Conservation (phyloP, 2,888 invertebrate species). For the Caenorhabditis sp. region DNA sequence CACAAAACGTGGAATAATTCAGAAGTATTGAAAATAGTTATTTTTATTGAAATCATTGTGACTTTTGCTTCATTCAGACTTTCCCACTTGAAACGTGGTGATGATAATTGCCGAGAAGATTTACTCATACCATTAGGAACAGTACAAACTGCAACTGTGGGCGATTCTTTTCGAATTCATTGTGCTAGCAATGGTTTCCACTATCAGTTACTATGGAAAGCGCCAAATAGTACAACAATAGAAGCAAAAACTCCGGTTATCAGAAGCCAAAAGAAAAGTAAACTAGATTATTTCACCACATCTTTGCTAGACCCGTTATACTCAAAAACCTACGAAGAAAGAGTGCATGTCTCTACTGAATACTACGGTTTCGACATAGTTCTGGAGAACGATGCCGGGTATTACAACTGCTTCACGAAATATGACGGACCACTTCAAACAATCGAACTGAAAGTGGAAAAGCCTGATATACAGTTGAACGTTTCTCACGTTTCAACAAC, state of each 20-base stretch:
- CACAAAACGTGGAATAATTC: conserved; percentile 44
- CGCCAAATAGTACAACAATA: conserved; percentile 28
- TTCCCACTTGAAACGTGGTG: conserved; percentile 3
- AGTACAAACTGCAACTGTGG: too few species aligned
- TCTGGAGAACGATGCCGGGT: conserved; percentile 46
- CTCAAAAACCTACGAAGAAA: conserved; percentile 21
- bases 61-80: too few species aligned
- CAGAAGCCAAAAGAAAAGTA: conserved; percentile 1
- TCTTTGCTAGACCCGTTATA: conserved; percentile 56
- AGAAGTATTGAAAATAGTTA: conserved; percentile 29
- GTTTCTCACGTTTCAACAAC: conserved; percentile 46
- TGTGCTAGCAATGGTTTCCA: background rate
- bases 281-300: conserved; percentile 58
- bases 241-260: conserved; percentile 37
- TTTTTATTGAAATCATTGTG: too few species aligned
- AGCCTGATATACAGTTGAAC: conserved; percentile 48
- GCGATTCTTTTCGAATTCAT: background rate
- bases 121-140: too few species aligned
- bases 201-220: too few species aligned
- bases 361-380: conserved; percentile 60
- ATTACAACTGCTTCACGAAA: conserved; percentile 53
- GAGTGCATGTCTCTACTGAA: conserved; percentile 54
- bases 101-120: too few species aligned
- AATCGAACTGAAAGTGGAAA: conserved; percentile 38
- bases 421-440: conserved; percentile 28